Percentiles rank a stretch among this genome's conserved stretches.
Conservation (phyloP, 1,140 invertebrate species). For the Drosophila funebris region DNA sequence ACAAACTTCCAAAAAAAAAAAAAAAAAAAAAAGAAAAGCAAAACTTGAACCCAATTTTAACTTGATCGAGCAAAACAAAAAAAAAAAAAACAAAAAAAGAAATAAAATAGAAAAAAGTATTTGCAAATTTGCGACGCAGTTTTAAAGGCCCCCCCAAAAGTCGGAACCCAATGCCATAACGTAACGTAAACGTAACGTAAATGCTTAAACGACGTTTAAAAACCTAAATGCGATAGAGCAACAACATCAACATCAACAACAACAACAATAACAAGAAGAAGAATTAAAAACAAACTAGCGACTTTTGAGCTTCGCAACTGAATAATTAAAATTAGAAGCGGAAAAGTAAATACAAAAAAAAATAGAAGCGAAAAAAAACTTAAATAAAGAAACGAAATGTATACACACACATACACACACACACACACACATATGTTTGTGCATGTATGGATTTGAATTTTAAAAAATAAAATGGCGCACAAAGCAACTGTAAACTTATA, state of each 20-base stretch:
- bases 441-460: conserved; percentile 37
- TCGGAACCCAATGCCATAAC: conserved; percentile 44
- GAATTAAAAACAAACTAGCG: conserved; percentile 63
- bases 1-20: conserved; percentile 42
- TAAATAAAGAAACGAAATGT: conserved; percentile 63
- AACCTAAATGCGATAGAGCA: conserved; percentile 39
- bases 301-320: conserved; percentile 79
- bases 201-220: conserved; percentile 62
- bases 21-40: conserved; percentile 34
- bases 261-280: conserved; percentile 41
- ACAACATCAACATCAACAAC: conserved; percentile 41
- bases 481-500: conserved; percentile 78
- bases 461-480: conserved; percentile 73
- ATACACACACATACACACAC: conserved; percentile 27
- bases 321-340: conserved; percentile 82
- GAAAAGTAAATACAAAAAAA: conserved; percentile 73
- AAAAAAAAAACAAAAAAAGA: conserved; percentile 42
- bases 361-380: conserved; percentile 53
- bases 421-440: not conserved
- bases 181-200: conserved; percentile 42
- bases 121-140: conserved; percentile 74
- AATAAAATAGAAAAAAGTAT: conserved; percentile 39
- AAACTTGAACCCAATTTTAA: conserved; percentile 34
- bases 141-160: conserved; percentile 30
- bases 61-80: conserved; percentile 35